Evolutionary conservation across 2,888 invertebrate genomes (phyloP).

Genomic region (Pomacea canaliculata): DNA sequence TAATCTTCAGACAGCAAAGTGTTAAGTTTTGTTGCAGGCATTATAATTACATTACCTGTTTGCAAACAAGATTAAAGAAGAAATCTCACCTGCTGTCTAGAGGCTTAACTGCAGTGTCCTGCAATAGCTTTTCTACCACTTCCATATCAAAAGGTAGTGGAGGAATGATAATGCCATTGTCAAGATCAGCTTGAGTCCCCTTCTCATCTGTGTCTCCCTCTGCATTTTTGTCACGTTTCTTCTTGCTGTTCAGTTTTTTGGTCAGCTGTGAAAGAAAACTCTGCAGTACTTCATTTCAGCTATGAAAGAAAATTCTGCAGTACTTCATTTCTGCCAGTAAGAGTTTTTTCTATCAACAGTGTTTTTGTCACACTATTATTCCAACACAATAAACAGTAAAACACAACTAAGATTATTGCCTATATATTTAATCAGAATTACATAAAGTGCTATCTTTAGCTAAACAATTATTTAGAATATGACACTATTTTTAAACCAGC

Average conservation of each 20-base stretch:
- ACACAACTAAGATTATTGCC: no score
- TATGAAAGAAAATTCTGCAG: not conserved
- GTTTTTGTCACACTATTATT: no score
- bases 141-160: constrained; percentile 60
- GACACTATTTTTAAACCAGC: no score
- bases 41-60: not conserved
- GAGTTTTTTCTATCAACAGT: no score
- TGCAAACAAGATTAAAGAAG: no score
- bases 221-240: constrained; percentile 28
- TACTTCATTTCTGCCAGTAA: not conserved
- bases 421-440: no score
- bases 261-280: constrained; percentile 40
- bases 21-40: not conserved
- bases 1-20: not conserved
- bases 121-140: constrained; percentile 63
- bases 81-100: constrained; percentile 67
- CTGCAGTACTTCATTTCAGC: not conserved
- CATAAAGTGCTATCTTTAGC: no score
- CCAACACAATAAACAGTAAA: no score
- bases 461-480: no score
- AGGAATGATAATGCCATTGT: constrained; percentile 40
- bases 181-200: constrained; percentile 45
- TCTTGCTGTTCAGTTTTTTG: constrained; percentile 43
- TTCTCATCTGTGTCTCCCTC: constrained; percentile 33
- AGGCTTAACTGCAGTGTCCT: constrained; percentile 64